Evolutionary conservation across 2,888 invertebrate genomes (phyloP).

Genomic region (Capitulum mitella): DNA sequence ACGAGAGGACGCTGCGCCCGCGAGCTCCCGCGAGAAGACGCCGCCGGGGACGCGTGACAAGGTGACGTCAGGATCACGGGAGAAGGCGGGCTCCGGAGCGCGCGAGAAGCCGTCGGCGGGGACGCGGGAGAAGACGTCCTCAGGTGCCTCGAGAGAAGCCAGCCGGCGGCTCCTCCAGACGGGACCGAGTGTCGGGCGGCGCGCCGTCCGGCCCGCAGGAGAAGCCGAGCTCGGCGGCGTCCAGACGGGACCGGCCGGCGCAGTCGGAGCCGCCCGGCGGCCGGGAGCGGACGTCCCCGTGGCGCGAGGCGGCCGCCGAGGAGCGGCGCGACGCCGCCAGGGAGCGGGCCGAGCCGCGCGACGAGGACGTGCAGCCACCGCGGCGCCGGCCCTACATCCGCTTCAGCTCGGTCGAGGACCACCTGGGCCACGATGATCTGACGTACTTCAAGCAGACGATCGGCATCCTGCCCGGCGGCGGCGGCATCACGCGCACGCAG

Average conservation of each 20-base stretch:
- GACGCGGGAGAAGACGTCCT: neutral
- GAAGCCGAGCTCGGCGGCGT: neutral
- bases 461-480: conserved; percentile 27
- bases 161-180: neutral
- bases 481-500: conserved; percentile 33
- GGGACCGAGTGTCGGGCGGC: neutral
- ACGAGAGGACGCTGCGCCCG: neutral
- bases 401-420: conserved; percentile 30
- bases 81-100: neutral
- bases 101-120: neutral
- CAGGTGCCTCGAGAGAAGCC: neutral
- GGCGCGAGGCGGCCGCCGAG: no score
- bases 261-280: neutral
- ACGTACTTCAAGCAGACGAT: conserved; percentile 31
- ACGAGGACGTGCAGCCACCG: conserved; percentile 31
- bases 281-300: neutral
- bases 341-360: neutral
- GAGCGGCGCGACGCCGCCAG: neutral
- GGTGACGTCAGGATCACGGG: neutral
- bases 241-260: neutral
- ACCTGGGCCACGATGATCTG: conserved; percentile 30
- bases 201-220: neutral
- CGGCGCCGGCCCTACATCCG: conserved; percentile 34
- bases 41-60: neutral
- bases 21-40: neutral